Evolutionary conservation across 2,797 vertebrate species (phyloP).

Genomic region (Parambassis ranga): DNA sequence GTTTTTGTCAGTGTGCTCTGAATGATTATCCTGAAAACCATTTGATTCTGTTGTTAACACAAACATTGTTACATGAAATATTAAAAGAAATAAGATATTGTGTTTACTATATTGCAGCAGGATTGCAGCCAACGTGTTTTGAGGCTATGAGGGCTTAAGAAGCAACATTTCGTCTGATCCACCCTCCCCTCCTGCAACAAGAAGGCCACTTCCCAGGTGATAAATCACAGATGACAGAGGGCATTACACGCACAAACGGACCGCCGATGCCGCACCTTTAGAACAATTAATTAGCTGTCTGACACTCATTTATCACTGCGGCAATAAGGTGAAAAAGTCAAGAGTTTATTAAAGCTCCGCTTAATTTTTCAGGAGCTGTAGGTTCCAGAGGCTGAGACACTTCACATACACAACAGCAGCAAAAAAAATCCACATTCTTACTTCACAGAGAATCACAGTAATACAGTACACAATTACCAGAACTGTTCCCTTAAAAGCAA

Average conservation of each 20-base stretch:
- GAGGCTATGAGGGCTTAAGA: background rate
- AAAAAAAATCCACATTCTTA: slow-evolving; percentile 60
- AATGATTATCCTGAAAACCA: too few relatives aligned
- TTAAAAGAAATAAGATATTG: too few relatives aligned
- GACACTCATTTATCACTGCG: slow-evolving; percentile 79
- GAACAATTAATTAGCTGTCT: slow-evolving; percentile 77
- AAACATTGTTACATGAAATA: too few relatives aligned
- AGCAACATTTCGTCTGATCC: background rate
- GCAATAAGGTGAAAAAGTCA: slow-evolving; percentile 83
- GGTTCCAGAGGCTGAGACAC: slow-evolving; percentile 56
- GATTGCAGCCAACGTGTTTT: slow-evolving; percentile 74
- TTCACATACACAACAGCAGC: slow-evolving; percentile 59
- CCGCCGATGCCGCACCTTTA: slow-evolving; percentile 58
- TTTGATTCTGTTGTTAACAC: too few relatives aligned
- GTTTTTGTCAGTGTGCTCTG: too few relatives aligned
- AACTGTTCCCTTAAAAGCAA: slow-evolving; percentile 35
- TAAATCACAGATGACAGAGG: slow-evolving; percentile 78
- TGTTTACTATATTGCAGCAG: too few relatives aligned
- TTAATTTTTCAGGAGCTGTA: slow-evolving; percentile 60
- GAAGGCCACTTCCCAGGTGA: slow-evolving; percentile 67
- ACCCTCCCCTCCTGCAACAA: background rate
- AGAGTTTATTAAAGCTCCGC: slow-evolving; percentile 83
- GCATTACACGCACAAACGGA: slow-evolving; percentile 72
- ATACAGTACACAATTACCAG: slow-evolving; percentile 40
- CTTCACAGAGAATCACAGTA: slow-evolving; percentile 47